Evolutionary conservation across 2,113 vertebrate species (phyloP), one percentile per base, ranked within the genome.

Genomic region (Istiophorus platypterus): DNA sequence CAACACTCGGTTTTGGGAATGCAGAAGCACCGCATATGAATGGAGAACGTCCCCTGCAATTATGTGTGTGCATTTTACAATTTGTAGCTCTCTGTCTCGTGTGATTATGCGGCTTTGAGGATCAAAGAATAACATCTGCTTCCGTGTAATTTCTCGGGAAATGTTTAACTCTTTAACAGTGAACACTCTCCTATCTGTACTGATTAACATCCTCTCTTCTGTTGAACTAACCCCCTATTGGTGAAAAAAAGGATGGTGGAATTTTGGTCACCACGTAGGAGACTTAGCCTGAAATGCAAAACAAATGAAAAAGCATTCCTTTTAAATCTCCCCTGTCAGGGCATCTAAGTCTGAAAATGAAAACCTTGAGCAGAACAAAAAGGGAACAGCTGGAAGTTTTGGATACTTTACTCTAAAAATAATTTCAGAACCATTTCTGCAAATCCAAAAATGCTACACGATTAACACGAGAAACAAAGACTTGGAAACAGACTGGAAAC

Each of bases 101-200:
- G 11, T 42, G 37, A 9, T 39, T 39, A 1, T 45, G 45, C 17
- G 14, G 18, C 14, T 49, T 13, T 49, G 45, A 49, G 45, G 4
- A 18, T 20, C 45, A 49, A 49, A 49, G 45, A 49, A 49, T 49
- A 18, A 42, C 41, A 42, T 9, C 49, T 22, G 18, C 18, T 22
- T 22, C 7, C 12, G 13, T 51, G 29, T 76, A 0, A 29, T 71
- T 52, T 49, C 14, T 61, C 3, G 13, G 29, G 52, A 37, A 75
- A 63, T n/a, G 18, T 71, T 57, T 27, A 61, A 78, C 54, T 58
- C 8, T 20, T 49, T 49, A 47, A 47, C 47, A 49, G 49, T 20
- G n/a, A 51, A 56, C n/a, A n/a, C 9, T 56, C 20, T 12, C 68
- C 54, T n/a, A 18, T 58, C 18, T 4, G 3, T 26, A 67, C 22